phyloP scores from a whole-genome alignment of 2,797 vertebrate species.

The Perodicticus potto region DNA sequence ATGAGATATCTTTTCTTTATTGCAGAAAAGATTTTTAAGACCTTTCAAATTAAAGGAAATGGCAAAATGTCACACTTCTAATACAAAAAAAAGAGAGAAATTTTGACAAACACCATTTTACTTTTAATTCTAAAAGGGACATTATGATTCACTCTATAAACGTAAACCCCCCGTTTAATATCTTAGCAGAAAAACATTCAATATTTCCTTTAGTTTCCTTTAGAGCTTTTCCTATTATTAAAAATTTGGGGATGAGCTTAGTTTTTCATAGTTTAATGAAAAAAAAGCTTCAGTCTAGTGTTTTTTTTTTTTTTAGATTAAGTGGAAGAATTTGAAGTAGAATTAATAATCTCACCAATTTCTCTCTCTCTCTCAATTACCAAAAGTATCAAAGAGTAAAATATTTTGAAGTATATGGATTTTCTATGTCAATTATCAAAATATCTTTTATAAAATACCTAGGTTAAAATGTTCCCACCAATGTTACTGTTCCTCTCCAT shows the following conservation, averaged over 20 bases:
- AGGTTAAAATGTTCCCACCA: background rate
- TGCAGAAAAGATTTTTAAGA: background rate
- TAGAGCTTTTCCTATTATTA: background rate
- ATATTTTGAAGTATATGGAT: background rate
- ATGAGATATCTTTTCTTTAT: background rate
- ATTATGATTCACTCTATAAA: background rate
- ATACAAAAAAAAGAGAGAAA: background rate
- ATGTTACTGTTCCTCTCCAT: background rate
- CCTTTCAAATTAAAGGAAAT: background rate
- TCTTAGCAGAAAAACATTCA: background rate
- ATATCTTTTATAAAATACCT: background rate
- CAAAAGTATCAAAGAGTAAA: slow-evolving; percentile 29
- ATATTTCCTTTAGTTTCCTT: background rate
- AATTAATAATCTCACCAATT: background rate
- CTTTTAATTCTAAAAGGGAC: background rate
- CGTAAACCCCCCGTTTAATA: background rate
- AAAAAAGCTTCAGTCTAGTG: background rate
- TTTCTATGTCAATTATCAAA: background rate
- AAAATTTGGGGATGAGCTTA: background rate
- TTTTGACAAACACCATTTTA: slow-evolving; percentile 31
- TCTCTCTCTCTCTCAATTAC: background rate
- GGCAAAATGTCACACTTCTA: background rate
- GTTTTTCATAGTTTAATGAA: background rate
- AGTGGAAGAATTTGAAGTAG: background rate
- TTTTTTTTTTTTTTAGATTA: slow-evolving; percentile 6